These are phyloP conservation scores for Myiozetetes cayanensis DNA, from an alignment of 2,113 vertebrate genomes.

Conservation along the genomic window DNA sequence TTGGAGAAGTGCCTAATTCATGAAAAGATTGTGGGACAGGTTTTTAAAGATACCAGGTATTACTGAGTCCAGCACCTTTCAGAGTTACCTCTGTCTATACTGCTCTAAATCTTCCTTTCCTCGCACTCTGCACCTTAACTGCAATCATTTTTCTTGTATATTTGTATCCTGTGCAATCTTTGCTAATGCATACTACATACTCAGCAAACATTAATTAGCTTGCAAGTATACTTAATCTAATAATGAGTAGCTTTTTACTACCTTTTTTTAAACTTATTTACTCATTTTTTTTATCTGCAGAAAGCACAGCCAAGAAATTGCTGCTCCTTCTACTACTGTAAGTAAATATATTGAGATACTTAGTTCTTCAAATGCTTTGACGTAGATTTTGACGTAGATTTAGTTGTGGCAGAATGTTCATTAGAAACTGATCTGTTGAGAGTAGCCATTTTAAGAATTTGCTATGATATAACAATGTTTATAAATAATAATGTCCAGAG, in stretches of 20 bases:
- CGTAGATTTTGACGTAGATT: background rate
- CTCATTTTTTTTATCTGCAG: conserved; percentile 58
- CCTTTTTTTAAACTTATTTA: background rate
- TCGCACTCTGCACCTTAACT: background rate
- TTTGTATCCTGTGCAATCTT: background rate
- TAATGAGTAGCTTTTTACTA: background rate
- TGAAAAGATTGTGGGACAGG: background rate
- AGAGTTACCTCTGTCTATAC: background rate
- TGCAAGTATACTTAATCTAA: background rate
- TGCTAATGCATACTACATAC: background rate
- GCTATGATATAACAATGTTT: background rate
- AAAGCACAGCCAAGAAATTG: conserved; percentile 77
- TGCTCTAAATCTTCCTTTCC: background rate
- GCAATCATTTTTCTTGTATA: background rate
- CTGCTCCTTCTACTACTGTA: conserved; percentile 70
- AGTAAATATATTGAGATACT: conserved; percentile 41
- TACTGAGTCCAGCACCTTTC: background rate
- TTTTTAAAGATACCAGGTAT: background rate
- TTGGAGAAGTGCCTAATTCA: background rate
- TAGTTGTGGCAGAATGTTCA: background rate
- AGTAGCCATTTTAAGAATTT: conserved; percentile 21
- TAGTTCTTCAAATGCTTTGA: conserved; percentile 14
- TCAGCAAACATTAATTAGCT: background rate
- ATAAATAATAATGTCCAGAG: background rate
- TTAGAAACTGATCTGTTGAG: background rate